Evolutionary conservation across 2,797 vertebrate genomes (phyloP).

Genomic region (Rhinatrema bivittatum): DNA sequence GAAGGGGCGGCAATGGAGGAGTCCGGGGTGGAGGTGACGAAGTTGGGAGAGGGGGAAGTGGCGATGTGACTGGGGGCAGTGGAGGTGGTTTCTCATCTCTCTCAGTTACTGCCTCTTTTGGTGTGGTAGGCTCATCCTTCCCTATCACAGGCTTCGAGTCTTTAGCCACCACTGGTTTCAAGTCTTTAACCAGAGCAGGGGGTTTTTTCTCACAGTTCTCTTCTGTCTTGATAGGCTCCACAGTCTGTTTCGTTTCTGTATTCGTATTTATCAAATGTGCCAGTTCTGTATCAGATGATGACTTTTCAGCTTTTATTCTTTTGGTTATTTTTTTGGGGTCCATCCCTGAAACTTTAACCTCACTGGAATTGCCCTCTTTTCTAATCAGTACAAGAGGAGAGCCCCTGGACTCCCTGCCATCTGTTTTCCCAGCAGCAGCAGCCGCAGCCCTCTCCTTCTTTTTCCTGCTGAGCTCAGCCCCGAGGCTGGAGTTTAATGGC

Average conservation of each 20-base stretch:
- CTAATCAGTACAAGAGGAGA: constrained; percentile 50
- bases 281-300: constrained; percentile 43
- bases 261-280: constrained; percentile 22
- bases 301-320: constrained; percentile 52
- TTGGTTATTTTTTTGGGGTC: constrained; percentile 57
- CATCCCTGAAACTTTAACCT: constrained; percentile 38
- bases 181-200: constrained; percentile 35
- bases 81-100: constrained; percentile 48
- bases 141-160: constrained; percentile 41
- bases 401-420: constrained; percentile 58
- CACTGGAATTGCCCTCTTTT: constrained; percentile 58
- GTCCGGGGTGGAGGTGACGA: constrained; percentile 57
- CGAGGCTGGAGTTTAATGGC: constrained; percentile 87
- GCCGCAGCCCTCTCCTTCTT: constrained; percentile 90
- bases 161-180: constrained; percentile 48
- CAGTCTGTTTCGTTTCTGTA: constrained; percentile 45
- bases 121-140: constrained; percentile 50
- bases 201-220: constrained; percentile 55
- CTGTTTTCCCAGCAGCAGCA: constrained; percentile 67
- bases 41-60: constrained; percentile 50
- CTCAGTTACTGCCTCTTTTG: constrained; percentile 46
- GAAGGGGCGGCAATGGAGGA: constrained; percentile 59
- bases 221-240: constrained; percentile 44
- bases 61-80: constrained; percentile 49
- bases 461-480: constrained; percentile 86